Conservation (phyloP, 2,888 invertebrate genomes). For the Hetaerina titia region DNA sequence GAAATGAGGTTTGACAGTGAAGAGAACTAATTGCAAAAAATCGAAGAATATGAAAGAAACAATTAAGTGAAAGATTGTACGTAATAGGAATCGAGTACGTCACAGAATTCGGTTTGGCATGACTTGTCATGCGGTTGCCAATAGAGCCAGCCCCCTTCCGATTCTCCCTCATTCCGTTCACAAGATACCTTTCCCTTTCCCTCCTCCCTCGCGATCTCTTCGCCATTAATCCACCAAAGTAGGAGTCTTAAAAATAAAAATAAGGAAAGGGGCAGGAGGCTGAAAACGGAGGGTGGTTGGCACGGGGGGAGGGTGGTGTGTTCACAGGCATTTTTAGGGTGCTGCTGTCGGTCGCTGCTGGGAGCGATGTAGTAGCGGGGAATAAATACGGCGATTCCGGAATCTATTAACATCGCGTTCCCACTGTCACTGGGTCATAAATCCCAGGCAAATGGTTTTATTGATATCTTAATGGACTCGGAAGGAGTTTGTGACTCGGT, state of each 20-base stretch:
- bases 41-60: not conserved
- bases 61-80: not conserved
- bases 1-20: no score
- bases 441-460: slow-evolving; percentile 27
- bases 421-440: slow-evolving; percentile 30
- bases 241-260: slow-evolving; percentile 17
- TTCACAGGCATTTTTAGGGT: not conserved
- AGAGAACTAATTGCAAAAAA: not conserved
- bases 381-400: slow-evolving; percentile 32
- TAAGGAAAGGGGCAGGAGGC: not conserved
- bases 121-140: not conserved
- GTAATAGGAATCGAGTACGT: not conserved
- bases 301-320: not conserved
- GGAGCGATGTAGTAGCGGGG: not conserved
- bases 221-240: slow-evolving; percentile 44
- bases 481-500: slow-evolving; percentile 21
- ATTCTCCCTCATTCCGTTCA: not conserved
- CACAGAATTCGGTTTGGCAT: not conserved
- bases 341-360: not conserved
- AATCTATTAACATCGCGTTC: slow-evolving; percentile 28
- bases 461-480: slow-evolving; percentile 28
- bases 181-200: not conserved
- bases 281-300: not conserved
- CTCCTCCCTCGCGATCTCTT: not conserved
- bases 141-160: not conserved